Evolutionary conservation across 2,113 vertebrate species (phyloP), one percentile per base, ranked within the genome.

Genomic region (Tetrao urogallus): DNA sequence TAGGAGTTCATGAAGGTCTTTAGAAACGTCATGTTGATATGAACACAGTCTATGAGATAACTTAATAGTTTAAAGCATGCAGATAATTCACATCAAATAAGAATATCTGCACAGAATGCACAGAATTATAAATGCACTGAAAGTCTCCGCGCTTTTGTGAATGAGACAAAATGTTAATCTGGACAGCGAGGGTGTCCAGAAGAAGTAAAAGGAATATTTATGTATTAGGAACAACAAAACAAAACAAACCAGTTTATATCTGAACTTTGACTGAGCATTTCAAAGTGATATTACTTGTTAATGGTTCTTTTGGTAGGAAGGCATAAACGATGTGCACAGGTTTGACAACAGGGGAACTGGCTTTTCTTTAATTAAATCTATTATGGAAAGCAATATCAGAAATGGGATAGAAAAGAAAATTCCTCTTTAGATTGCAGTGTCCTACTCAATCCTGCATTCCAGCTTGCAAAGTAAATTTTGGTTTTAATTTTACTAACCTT

Each of bases 381-480:
- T 16, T 58, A 43, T 17, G 5, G 32, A 69, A 73, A 76, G 30
- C 14, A 61, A 6, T 57, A 17, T 34, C 1, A 1, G 27, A 13
- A 81, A 64, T 34, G 30, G 61, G 36, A 69, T 18, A 3, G 18
- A 80, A 32, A 47, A 58, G 28, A 52, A n/a, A 38, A 83, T 69
- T 86, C 45, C 67, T 36, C 10, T 91, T 66, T 30, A 78, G 36
- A 63, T 28, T 74, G 15, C 8, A 48, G 4, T 64, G 36, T 74
- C 50, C 20, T 57, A 40, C 13, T 77, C 15, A 66, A 12, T 10
- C 4, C 27, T 84, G 10, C 1, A 8, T 66, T 52, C 30, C 28
- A 40, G 11, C 4, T 74, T 1, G 0, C 25, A 78, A 73, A 73
- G 17, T 5, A 0, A 56, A 8, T 58, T 80, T 61, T 2, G 0